These are phyloP conservation scores for Glaucomys volans DNA, from an alignment of 2,113 vertebrate species.

Conservation along the genomic window DNA sequence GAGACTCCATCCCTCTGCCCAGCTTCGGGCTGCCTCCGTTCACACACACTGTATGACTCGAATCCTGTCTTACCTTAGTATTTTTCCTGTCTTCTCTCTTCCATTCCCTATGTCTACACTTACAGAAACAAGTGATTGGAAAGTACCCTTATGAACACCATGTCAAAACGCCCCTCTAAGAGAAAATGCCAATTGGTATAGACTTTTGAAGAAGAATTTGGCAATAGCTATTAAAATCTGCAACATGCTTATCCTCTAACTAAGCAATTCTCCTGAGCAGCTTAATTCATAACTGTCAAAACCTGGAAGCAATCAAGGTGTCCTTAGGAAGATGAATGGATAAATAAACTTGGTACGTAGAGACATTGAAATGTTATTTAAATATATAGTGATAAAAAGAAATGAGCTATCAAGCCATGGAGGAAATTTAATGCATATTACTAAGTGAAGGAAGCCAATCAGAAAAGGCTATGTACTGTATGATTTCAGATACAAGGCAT, in stretches of 20 bases:
- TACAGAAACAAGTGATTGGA: neutral
- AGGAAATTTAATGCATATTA: neutral
- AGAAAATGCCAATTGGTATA: neutral
- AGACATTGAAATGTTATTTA: neutral
- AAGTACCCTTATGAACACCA: neutral
- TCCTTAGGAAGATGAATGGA: neutral
- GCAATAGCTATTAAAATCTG: neutral
- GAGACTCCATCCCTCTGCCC: neutral
- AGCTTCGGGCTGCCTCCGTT: fast-evolving
- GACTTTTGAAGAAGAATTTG: neutral
- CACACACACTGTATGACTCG: neutral
- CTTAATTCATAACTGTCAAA: neutral
- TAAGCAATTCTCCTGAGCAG: neutral
- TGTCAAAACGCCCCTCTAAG: neutral
- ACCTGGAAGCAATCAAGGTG: neutral
- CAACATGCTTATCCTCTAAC: neutral
- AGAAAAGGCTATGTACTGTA: neutral
- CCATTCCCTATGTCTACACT: neutral
- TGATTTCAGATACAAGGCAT: neutral
- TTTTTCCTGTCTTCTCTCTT: neutral
- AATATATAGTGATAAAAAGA: neutral
- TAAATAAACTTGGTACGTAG: neutral
- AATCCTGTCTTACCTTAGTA: neutral
- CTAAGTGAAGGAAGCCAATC: neutral
- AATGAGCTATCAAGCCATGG: neutral